Evolutionary conservation across 2,113 vertebrate species (phyloP).

Genomic region (Genyomyrus donnyi): DNA sequence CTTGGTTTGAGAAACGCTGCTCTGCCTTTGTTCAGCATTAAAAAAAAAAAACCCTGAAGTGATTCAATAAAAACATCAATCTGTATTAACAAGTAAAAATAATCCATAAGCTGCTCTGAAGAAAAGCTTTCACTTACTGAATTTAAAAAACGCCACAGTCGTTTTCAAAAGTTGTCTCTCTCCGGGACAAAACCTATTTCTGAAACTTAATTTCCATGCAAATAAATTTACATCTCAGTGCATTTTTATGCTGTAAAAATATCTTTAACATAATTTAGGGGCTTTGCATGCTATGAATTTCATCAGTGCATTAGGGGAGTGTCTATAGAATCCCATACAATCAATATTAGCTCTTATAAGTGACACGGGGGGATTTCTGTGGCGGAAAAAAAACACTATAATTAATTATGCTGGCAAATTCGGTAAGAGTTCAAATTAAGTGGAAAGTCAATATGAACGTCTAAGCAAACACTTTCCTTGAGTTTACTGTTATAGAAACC

Average conservation of each 20-base stretch:
- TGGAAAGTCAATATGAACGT: slow-evolving; percentile 17
- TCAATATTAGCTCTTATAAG: slow-evolving; percentile 4
- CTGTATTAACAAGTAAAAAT: background rate
- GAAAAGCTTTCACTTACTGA: background rate
- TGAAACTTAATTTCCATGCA: background rate
- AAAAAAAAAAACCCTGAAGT: background rate
- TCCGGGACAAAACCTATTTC: background rate
- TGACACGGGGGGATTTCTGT: background rate
- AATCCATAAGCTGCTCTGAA: background rate
- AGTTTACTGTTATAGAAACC: background rate
- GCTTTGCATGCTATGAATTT: background rate
- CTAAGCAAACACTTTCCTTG: slow-evolving; percentile 6
- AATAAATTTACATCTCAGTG: background rate
- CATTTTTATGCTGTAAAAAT: background rate
- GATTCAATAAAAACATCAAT: background rate
- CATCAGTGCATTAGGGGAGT: background rate
- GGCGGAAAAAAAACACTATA: background rate
- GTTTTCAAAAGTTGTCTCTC: background rate
- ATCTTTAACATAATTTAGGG: background rate
- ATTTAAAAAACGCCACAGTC: background rate
- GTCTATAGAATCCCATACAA: background rate
- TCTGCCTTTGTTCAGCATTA: background rate
- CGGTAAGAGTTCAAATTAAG: slow-evolving; percentile 9
- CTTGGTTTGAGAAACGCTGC: background rate
- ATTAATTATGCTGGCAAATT: background rate